phyloP scores from a whole-genome alignment of 2,797 vertebrate species.

The Tolypeutes matacus region DNA sequence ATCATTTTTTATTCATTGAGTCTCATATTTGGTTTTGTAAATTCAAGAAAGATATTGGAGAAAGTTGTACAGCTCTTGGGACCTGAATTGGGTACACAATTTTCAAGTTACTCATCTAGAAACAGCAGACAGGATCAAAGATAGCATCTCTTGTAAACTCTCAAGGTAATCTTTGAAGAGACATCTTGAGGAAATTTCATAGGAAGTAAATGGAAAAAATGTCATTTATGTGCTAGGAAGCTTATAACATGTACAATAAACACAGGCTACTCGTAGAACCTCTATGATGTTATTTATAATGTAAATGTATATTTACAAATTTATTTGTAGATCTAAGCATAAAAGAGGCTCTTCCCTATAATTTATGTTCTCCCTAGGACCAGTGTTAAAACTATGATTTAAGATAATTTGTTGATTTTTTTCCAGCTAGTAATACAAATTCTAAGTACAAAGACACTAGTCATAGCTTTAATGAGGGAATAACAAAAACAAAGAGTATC shows the following conservation, averaged over 20 bases:
- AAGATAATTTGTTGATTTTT: background rate
- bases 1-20: background rate
- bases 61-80: background rate
- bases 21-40: background rate
- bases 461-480: background rate
- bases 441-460: background rate
- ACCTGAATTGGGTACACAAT: background rate
- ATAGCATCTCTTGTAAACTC: background rate
- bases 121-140: background rate
- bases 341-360: background rate
- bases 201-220: background rate
- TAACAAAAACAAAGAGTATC: too few species aligned
- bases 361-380: background rate
- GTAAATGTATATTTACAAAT: background rate
- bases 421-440: background rate
- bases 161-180: conserved; percentile 14
- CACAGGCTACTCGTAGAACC: background rate
- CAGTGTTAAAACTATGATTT: conserved; percentile 31
- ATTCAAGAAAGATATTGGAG: background rate
- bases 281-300: background rate
- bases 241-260: background rate
- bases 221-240: background rate
- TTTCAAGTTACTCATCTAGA: background rate
- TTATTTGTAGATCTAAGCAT: background rate
- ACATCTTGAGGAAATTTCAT: background rate